Percentiles rank a stretch among this genome's conserved stretches.
These are phyloP conservation scores for Zele albiditarsus DNA, from an alignment of 2,888 invertebrate species.

Conservation along the genomic window DNA sequence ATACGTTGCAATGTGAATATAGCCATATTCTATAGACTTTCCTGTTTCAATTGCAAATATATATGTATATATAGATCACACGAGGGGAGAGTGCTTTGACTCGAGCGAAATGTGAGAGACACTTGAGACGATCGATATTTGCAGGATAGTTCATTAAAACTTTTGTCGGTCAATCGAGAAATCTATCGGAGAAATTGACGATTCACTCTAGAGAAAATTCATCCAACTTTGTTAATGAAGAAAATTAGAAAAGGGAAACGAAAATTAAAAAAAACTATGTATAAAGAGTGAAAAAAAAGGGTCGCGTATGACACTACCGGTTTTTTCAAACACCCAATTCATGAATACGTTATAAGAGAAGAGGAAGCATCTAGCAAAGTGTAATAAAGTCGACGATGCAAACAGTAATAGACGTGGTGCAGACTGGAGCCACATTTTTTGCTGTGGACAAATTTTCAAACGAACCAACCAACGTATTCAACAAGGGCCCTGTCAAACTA, in stretches of 20 bases:
- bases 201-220: background rate
- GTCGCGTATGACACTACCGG: background rate
- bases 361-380: background rate
- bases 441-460: background rate
- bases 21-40: background rate
- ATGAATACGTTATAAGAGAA: constrained; percentile 5
- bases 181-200: constrained; percentile 29
- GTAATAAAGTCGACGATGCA: constrained; percentile 6
- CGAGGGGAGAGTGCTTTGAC: background rate
- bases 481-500: background rate
- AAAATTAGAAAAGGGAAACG: background rate
- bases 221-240: background rate
- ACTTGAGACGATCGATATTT: constrained; percentile 55
- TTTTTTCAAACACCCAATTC: background rate
- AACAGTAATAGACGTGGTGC: background rate
- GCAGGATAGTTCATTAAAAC: constrained; percentile 33
- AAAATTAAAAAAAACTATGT: background rate
- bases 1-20: background rate
- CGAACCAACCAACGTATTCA: background rate
- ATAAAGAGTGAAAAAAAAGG: background rate
- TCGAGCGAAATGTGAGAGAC: constrained; percentile 47
- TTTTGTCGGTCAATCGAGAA: constrained; percentile 23
- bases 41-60: background rate
- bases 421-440: background rate
- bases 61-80: background rate